These are phyloP conservation scores for Petromus typicus DNA, from an alignment of 2,113 vertebrate species.

Conservation along the genomic window DNA sequence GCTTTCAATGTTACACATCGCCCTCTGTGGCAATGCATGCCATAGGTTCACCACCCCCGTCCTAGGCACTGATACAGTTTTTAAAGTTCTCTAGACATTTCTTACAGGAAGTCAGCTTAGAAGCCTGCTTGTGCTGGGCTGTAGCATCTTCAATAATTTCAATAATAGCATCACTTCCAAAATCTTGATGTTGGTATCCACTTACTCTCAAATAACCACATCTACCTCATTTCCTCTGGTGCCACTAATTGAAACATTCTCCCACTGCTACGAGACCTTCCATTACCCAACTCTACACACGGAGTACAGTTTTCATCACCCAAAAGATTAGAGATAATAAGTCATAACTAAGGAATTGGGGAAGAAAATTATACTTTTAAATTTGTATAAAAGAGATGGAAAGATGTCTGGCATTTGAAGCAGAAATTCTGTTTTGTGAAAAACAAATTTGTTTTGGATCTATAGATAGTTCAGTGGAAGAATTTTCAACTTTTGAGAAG, in stretches of 20 bases:
- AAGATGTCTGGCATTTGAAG: constrained; percentile 2
- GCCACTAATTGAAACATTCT: neutral
- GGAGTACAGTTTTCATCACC: neutral
- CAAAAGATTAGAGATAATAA: neutral
- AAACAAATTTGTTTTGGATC: neutral
- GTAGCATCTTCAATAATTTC: neutral
- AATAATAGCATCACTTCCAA: neutral
- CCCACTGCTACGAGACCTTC: neutral
- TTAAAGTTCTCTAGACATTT: neutral
- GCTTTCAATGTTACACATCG: neutral
- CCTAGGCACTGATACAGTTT: neutral
- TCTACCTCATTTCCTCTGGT: neutral
- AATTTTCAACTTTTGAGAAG: neutral
- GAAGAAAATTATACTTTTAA: neutral
- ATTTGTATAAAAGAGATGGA: neutral
- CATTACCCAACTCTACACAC: neutral
- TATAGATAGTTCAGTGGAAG: neutral
- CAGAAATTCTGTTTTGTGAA: constrained; percentile 8
- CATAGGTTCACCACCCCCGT: neutral
- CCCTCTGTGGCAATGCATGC: neutral
- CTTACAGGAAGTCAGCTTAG: neutral
- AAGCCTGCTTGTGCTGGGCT: neutral
- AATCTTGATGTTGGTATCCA: neutral
- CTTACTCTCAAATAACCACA: neutral
- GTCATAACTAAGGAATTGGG: neutral